Percentiles rank a stretch among this genome's conserved stretches.
These are phyloP conservation scores for rabbit (Oryctolagus cuniculus) DNA, from an alignment of 2,113 vertebrate genomes.

Conservation along the genomic window DNA sequence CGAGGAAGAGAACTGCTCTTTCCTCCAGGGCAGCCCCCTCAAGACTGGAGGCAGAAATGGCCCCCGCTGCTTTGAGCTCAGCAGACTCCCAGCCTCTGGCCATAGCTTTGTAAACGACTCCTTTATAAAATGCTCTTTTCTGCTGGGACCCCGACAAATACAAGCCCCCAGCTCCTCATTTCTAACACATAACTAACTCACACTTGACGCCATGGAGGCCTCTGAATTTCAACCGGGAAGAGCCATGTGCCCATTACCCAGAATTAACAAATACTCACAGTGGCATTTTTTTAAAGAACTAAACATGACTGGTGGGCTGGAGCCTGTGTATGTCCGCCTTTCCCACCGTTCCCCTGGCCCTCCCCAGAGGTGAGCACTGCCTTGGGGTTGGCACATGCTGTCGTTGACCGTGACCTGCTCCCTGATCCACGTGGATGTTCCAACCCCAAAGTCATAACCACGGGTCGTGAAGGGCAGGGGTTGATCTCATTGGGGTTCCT, in stretches of 20 bases:
- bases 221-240: neutral
- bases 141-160: neutral
- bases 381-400: neutral
- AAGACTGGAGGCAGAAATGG: neutral
- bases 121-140: neutral
- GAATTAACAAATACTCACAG: neutral
- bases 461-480: too few species aligned
- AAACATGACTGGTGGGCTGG: neutral
- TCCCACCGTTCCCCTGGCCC: neutral
- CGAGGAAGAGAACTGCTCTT: neutral
- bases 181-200: neutral
- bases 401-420: too few species aligned
- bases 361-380: neutral
- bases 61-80: neutral
- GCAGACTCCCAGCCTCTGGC: neutral
- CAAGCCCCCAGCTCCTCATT: neutral
- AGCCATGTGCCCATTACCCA: neutral
- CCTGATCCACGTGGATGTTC: too few species aligned
- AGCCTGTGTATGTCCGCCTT: neutral
- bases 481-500: too few species aligned
- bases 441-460: too few species aligned
- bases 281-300: neutral
- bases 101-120: neutral
- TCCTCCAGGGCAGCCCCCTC: neutral
- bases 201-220: neutral